A percentile compares a stretch with the other conserved stretches of the same genome.
phyloP scores from a whole-genome alignment of 2,113 vertebrate species.

The Melospiza georgiana region DNA sequence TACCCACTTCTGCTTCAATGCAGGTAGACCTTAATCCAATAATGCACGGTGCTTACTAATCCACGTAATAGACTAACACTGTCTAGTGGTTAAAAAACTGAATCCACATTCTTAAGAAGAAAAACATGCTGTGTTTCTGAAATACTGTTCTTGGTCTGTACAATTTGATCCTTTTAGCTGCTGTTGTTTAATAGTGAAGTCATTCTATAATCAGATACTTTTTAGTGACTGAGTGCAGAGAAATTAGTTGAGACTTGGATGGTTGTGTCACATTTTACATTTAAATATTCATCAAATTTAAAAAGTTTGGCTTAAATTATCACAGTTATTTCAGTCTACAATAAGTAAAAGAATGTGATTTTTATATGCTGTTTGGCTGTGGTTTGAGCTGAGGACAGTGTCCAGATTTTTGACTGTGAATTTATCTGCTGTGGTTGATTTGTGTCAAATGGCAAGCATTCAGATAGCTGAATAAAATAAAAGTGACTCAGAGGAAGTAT shows the following conservation, averaged over 20 bases:
- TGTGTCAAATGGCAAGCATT: not conserved
- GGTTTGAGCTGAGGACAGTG: not conserved
- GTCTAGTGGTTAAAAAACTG: not conserved
- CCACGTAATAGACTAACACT: not conserved
- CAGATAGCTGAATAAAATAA: not conserved
- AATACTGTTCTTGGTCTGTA: not conserved
- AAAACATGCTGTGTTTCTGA: not conserved
- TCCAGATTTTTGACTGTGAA: not conserved
- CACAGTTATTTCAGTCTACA: not conserved
- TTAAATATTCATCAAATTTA: not conserved
- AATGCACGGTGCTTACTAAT: not conserved
- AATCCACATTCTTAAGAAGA: not conserved
- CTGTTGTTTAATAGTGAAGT: not conserved
- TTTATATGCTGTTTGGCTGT: not conserved
- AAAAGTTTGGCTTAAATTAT: not conserved
- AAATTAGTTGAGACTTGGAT: not conserved
- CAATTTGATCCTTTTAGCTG: not conserved
- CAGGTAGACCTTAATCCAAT: not conserved
- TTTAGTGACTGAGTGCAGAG: not conserved
- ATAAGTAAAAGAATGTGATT: not conserved
- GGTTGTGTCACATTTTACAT: not conserved
- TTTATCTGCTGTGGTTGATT: not conserved
- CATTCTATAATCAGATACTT: not conserved
- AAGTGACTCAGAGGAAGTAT: not conserved
- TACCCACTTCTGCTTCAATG: not conserved